A percentile compares a stretch with the other conserved stretches of the same genome.
Conservation (phyloP, 2,797 vertebrate genomes). For the Myripristis jacobus region DNA sequence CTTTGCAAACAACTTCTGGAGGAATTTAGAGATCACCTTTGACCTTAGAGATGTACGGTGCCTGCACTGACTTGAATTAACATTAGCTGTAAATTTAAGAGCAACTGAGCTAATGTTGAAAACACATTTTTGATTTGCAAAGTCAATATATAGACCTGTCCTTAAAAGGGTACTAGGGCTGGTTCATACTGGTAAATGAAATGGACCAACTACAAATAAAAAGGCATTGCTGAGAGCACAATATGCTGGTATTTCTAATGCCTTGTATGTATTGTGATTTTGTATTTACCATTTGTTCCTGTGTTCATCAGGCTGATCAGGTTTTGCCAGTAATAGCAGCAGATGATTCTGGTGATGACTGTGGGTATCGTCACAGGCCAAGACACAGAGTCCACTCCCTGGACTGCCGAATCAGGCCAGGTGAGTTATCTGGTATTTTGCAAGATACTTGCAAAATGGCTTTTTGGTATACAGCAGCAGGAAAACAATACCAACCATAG, state of each 20-base stretch:
- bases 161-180: too few species aligned
- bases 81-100: background rate
- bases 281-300: background rate
- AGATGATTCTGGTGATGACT: slow-evolving; percentile 85
- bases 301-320: slow-evolving; percentile 85
- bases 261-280: slow-evolving; percentile 29
- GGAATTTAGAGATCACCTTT: slow-evolving; percentile 94
- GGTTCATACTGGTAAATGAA: background rate
- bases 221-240: background rate
- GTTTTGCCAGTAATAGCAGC: slow-evolving; percentile 82
- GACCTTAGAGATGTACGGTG: slow-evolving; percentile 92
- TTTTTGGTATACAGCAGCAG: background rate
- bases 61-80: background rate
- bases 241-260: background rate
- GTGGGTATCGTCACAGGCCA: slow-evolving; percentile 74
- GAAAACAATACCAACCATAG: background rate
- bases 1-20: slow-evolving; percentile 96
- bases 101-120: background rate
- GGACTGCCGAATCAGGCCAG: slow-evolving; percentile 86
- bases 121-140: background rate
- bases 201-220: background rate
- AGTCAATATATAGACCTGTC: background rate
- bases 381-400: slow-evolving; percentile 80
- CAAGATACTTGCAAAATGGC: background rate
- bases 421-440: slow-evolving; percentile 75